Conservation (phyloP, 64 coral and sea anemone species). For the Pocillopora verrucosa region DNA sequence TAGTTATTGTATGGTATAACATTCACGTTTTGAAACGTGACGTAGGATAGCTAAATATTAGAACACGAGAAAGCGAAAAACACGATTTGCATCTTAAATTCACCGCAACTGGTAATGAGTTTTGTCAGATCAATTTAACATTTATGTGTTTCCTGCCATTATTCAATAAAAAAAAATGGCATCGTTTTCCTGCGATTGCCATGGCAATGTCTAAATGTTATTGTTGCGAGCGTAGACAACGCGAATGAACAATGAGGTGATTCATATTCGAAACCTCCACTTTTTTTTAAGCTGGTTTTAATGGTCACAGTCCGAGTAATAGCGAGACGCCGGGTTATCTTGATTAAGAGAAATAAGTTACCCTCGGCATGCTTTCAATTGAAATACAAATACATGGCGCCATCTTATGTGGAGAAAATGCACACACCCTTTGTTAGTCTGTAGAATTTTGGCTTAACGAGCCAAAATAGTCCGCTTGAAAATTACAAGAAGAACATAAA, state of each 20-base stretch:
- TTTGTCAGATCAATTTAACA: conserved; percentile 15
- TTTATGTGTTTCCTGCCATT: neutral
- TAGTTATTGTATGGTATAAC: neutral
- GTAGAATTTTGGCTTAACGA: neutral
- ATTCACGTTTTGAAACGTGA: neutral
- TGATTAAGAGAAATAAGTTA: neutral
- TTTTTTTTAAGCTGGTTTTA: neutral
- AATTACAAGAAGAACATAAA: neutral
- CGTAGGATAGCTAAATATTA: neutral
- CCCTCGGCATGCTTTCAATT: neutral
- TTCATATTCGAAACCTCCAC: neutral
- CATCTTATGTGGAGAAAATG: neutral
- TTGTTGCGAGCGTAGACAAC: neutral
- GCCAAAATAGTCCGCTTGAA: neutral
- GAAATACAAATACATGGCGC: conserved; percentile 4
- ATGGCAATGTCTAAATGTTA: neutral
- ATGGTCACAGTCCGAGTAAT: neutral
- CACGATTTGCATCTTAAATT: conserved; percentile 26
- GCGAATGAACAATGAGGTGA: neutral
- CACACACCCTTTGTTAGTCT: neutral
- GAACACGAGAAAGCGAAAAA: neutral
- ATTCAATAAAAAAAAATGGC: conserved; percentile 27
- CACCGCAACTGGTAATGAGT: conserved; percentile 27
- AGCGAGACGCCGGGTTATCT: neutral
- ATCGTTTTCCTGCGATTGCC: neutral